Base-by-base conservation (phyloP, 2,113 vertebrate genomes). In the Platysteira castanea region DNA sequence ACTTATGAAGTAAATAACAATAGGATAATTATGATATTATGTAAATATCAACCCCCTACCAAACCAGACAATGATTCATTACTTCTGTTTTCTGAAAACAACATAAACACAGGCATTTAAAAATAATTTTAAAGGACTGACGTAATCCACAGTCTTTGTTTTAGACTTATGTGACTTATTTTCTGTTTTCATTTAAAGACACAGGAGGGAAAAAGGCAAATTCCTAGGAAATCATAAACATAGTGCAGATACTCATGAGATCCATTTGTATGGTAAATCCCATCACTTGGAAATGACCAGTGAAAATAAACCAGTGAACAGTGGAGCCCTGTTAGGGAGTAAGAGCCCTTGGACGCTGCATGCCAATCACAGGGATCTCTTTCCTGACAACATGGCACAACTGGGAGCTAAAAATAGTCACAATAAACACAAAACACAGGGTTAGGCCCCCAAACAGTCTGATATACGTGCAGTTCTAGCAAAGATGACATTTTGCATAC, bases 401-500 rank as follows among this genome's bases (percentile, higher is more conserved):
- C 13, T 35, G 31, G 24, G 15, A 83, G 19, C 9, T 76, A 57
- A 85, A 81, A 53, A 21, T 8, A 60, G 10, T 28, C 67, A 81
- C 85, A 79, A 46, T 18, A 41, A 61, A 73, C 3, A 49, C 4
- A 87, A 81, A 86, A 28, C 37, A 49, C 9, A 7, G 30, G 54
- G 19, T n/a, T 9, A 70, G 31, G 13, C 15, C 39, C 14, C 1
- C 3, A 68, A 50, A 49, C 21, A 64, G 5, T 33, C 24, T 47
- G 18, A 59, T 20, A 63, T 23, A 46, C 33, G 28, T 11, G 19
- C 13, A 75, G 18, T 44, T 56, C 22, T 37, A n/a, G 22, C 12
- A 63, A 90, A 90, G 67, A 64, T 49, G 19, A 57, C 13, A 39
- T 27, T 60, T 52, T 46, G 88, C 98, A 76, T 97, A 99, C 98